Base-by-base conservation (phyloP, 2,797 vertebrate genomes). In the Falco naumanni region DNA sequence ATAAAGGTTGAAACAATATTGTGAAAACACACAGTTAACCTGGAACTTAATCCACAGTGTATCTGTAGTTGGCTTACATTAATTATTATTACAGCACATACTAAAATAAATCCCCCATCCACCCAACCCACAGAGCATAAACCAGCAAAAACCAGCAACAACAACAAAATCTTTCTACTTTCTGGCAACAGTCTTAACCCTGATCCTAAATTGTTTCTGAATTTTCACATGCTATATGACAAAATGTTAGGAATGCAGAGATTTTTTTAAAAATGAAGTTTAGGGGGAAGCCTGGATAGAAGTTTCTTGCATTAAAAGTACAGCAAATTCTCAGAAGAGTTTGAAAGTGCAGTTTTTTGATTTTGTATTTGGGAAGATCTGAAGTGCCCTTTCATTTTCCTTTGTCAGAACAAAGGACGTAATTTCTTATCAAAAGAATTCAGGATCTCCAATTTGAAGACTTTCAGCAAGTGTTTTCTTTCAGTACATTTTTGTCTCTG, bases 391-490 rank as follows among this genome's bases (percentile, higher is more conserved):
- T 92, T 82, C 25, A 70, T 89, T 92, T 82, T 82, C 48, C 20
- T 84, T 60, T 84, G 39, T 65, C 80, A 89, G 59, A 90, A 91
- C 65, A 37, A 93, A 93, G 81, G 51, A 31, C 54, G 21, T 28
- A 28, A 90, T 86, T 90, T 87, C 31, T 63, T 24, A 85, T 91
- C 70, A 90, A 91, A 95, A 69, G 14, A 61, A 51, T 71, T 72
- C 45, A 79, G 15, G 54, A 48, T 28, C 34, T 90, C 53, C 16
- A 5, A 87, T 71, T 81, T 21, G 34, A 90, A 95, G 47, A 57
- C 43, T 69, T 91, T 65, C 39, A 78, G 45, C 37, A 80, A 60
- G 43, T 8, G 2, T 31, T 85, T 80, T 74, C 18, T 84, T 45
- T 68, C 41, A 41, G 20, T 71, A 29, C 0, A 1, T 66, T 89